Percentiles rank a stretch among this genome's conserved stretches.
phyloP scores from a whole-genome alignment of 2,113 vertebrate genomes.

The Peromyscus leucopus region DNA sequence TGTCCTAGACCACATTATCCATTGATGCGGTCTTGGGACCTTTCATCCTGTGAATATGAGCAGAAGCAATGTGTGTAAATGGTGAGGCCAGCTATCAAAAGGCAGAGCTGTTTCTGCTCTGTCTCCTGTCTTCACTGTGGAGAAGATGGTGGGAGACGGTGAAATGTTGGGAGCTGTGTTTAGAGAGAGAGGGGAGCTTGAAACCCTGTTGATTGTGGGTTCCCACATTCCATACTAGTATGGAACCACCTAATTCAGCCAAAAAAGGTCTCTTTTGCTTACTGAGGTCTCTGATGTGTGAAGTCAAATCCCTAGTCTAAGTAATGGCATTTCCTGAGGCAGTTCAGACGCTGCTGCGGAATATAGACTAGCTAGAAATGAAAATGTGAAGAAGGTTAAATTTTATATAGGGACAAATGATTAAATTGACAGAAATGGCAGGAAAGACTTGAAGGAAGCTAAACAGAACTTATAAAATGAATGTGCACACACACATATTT shows the following conservation, averaged over 20 bases:
- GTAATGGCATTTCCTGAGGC: not conserved
- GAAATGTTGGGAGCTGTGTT: not conserved
- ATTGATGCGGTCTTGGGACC: not conserved
- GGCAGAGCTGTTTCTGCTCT: not conserved
- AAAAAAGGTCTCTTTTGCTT: not conserved
- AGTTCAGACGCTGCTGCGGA: not conserved
- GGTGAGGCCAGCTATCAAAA: not conserved
- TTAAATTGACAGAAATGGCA: not conserved
- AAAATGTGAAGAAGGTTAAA: not conserved
- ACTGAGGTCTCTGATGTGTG: not conserved
- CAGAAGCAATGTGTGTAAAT: not conserved
- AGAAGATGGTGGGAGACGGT: not conserved
- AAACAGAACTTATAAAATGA: not conserved
- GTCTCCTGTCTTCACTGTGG: not conserved
- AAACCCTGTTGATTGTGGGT: no score
- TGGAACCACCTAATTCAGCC: no score
- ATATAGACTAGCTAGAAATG: not conserved
- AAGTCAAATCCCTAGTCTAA: not conserved
- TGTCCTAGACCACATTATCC: not conserved
- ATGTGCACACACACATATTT: not conserved
- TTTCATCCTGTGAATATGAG: not conserved
- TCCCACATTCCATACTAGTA: no score
- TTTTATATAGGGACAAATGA: not conserved
- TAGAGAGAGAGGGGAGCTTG: not conserved
- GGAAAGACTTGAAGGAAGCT: not conserved